phyloP scores from a whole-genome alignment of 2,797 vertebrate genomes.

The Neopelma chrysocephalum region DNA sequence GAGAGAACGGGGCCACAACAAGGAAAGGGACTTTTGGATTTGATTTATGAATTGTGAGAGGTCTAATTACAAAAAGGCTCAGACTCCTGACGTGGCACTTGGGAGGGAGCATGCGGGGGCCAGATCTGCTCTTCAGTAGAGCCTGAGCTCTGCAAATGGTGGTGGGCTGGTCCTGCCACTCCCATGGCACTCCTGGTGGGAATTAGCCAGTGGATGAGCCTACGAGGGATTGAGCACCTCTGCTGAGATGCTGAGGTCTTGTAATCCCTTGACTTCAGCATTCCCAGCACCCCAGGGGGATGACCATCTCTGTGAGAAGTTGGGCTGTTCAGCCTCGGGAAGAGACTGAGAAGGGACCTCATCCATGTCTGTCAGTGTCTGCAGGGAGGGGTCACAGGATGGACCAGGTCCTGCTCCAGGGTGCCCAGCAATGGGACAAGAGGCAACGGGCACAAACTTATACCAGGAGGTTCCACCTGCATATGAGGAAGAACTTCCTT shows the following conservation, averaged over 20 bases:
- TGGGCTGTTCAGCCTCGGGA: neutral
- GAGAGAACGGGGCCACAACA: neutral
- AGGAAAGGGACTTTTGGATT: neutral
- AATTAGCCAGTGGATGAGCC: neutral
- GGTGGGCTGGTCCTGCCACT: neutral
- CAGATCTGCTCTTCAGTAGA: neutral
- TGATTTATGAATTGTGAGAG: neutral
- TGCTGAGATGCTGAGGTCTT: neutral
- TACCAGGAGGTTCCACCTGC: neutral
- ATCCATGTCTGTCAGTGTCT: rapidly evolving
- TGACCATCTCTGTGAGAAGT: neutral
- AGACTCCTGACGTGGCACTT: neutral
- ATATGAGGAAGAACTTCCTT: neutral
- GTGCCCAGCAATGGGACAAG: neutral
- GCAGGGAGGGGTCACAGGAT: neutral
- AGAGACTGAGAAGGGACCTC: neutral
- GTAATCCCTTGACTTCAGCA: neutral
- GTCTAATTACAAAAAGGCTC: neutral
- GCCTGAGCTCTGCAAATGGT: neutral
- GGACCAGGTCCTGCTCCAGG: neutral
- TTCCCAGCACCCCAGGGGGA: neutral
- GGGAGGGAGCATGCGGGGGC: neutral
- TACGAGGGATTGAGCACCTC: neutral
- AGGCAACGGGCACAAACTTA: neutral
- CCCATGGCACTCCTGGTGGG: neutral